Evolutionary conservation across 37 sponge, comb jelly and placozoan species (phyloP).

Genomic region (Petrosia ficiformis): DNA sequence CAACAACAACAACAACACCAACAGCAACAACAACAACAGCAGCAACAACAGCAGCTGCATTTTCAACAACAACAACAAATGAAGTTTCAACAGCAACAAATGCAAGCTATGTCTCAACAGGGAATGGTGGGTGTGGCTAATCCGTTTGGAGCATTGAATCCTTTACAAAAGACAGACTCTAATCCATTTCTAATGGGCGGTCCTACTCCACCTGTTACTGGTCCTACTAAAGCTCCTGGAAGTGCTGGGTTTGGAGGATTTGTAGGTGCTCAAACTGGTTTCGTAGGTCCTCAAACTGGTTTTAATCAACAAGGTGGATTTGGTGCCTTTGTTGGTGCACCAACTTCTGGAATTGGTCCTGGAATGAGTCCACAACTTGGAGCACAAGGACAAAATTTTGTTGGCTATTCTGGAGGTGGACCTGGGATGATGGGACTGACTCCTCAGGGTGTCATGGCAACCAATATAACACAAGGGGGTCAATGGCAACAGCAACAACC

Average conservation of each 20-base stretch:
- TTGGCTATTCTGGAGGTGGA: too few relatives aligned
- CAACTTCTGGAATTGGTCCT: background rate
- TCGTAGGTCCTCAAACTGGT: background rate
- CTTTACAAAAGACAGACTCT: background rate
- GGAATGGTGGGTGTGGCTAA: background rate
- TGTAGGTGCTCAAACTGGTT: background rate
- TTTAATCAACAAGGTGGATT: background rate
- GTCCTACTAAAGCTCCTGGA: background rate
- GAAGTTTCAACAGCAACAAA: background rate
- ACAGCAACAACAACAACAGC: conserved; percentile 31
- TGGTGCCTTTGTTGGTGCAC: background rate
- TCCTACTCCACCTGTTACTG: background rate
- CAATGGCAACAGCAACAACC: background rate
- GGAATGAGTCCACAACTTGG: background rate
- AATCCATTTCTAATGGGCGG: conserved; percentile 1
- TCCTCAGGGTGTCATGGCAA: background rate
- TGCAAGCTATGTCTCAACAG: background rate
- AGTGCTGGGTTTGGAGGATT: background rate
- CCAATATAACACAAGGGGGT: too few relatives aligned
- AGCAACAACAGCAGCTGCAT: conserved; percentile 11
- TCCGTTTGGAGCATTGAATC: background rate
- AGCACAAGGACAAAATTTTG: background rate
- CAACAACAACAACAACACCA: conserved; percentile 22
- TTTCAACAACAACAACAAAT: background rate
- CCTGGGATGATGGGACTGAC: background rate